phyloP scores from a whole-genome alignment of 2,113 vertebrate genomes.

The Coreoperca whiteheadi region DNA sequence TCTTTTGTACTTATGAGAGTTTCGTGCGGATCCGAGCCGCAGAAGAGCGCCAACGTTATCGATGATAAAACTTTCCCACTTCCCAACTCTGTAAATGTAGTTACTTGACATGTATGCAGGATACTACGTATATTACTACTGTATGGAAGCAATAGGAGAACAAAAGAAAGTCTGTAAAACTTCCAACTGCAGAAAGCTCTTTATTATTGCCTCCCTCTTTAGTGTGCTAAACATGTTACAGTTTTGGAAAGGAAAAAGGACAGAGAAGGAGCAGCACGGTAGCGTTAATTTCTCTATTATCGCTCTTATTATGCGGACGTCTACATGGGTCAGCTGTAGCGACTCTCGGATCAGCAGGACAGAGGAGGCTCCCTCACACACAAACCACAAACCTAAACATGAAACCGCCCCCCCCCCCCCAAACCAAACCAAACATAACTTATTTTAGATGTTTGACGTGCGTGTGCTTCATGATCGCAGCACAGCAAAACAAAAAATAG shows the following conservation, averaged over 20 bases:
- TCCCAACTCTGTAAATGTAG: not conserved
- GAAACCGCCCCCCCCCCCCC: not conserved
- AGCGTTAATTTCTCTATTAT: constrained; percentile 18
- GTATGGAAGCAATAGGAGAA: not conserved
- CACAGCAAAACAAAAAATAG: constrained; percentile 7
- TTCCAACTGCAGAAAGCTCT: constrained; percentile 42
- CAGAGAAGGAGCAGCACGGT: constrained; percentile 18
- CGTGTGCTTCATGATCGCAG: constrained; percentile 4
- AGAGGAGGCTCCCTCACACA: constrained; percentile 30
- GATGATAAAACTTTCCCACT: no score
- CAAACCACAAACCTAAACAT: constrained; percentile 26
- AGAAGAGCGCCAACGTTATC: no score
- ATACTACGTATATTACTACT: no score
- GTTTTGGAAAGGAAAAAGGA: constrained; percentile 18
- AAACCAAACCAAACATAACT: constrained; percentile 17
- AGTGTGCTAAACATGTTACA: constrained; percentile 39
- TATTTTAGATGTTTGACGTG: not conserved
- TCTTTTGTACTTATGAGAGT: no score
- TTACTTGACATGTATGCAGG: not conserved
- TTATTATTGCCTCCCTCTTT: constrained; percentile 61
- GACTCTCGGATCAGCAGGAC: constrained; percentile 25
- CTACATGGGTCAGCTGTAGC: constrained; percentile 29
- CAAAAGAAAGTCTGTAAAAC: constrained; percentile 15
- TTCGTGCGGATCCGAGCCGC: no score
- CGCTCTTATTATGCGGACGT: constrained; percentile 12